These are phyloP conservation scores for Sitta europaea DNA, from an alignment of 2,113 vertebrate genomes.

Conservation along the genomic window DNA sequence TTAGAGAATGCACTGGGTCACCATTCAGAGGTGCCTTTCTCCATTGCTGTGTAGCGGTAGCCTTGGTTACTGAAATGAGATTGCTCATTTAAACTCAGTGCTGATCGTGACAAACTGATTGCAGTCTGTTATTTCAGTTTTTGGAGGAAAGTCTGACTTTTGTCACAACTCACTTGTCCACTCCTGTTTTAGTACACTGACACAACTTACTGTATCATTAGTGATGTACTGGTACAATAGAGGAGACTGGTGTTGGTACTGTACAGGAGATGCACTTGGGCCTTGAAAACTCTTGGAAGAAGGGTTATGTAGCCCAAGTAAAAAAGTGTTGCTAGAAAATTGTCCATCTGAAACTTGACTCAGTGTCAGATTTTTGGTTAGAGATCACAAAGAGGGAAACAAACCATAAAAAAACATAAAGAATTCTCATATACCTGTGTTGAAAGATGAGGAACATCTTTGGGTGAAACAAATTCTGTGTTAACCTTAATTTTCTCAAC, in stretches of 20 bases:
- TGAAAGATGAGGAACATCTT: neutral
- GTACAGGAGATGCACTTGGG: neutral
- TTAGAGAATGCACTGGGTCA: neutral
- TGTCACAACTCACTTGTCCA: neutral
- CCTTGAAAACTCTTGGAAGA: neutral
- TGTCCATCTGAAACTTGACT: neutral
- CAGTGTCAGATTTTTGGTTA: neutral
- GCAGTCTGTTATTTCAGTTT: neutral
- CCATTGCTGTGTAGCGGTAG: neutral
- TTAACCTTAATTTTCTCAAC: neutral
- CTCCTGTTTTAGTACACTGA: neutral
- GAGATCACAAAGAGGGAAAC: neutral
- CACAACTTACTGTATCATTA: neutral
- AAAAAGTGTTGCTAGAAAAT: neutral
- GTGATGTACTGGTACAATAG: neutral
- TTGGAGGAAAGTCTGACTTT: neutral
- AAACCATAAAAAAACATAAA: neutral
- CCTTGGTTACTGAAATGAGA: neutral
- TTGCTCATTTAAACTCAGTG: neutral
- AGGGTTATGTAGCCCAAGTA: neutral
- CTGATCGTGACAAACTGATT: neutral
- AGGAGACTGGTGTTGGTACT: no score
- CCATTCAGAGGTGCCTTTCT: neutral
- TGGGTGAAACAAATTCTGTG: neutral
- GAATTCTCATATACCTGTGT: neutral